Conservation (phyloP, 2,113 vertebrate genomes). For the Loxodonta africana region DNA sequence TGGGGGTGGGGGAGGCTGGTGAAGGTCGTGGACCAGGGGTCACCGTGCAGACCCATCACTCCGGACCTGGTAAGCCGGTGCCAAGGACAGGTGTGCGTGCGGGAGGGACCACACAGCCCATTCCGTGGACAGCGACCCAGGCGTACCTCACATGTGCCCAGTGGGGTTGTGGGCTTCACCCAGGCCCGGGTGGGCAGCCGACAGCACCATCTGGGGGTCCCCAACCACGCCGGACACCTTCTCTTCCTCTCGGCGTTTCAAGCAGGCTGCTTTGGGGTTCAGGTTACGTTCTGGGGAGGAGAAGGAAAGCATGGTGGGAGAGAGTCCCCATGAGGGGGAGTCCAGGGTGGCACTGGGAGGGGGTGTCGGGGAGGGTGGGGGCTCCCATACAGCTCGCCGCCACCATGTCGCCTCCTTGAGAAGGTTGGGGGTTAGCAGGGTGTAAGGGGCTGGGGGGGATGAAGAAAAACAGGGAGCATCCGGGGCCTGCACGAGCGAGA, state of each 20-base stretch:
- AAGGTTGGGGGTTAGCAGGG: background rate
- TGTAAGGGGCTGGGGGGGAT: background rate
- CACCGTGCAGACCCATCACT: too few relatives aligned
- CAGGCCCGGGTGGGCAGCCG: constrained; percentile 94
- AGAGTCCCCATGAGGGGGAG: background rate
- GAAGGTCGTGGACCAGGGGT: background rate
- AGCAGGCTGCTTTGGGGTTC: constrained; percentile 98
- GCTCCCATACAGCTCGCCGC: background rate
- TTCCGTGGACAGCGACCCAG: background rate
- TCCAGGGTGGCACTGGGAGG: accelerated
- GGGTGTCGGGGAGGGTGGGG: background rate
- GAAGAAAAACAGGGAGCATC: background rate
- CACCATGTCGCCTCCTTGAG: background rate
- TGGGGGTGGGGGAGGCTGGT: background rate
- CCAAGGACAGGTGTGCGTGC: background rate
- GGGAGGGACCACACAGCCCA: background rate
- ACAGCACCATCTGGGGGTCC: constrained; percentile 96
- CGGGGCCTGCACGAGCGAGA: background rate
- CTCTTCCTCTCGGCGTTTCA: constrained; percentile 99
- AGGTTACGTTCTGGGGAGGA: constrained; percentile 95
- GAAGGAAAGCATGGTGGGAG: constrained; percentile 74
- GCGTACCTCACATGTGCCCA: constrained; percentile 94
- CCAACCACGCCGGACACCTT: constrained; percentile 97
- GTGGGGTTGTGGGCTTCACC: constrained; percentile 96
- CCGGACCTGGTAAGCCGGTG: too few relatives aligned